A percentile compares a stretch with the other conserved stretches of the same genome.
Conservation (phyloP, 2,888 invertebrate genomes). For the Limnephilus auricula region DNA sequence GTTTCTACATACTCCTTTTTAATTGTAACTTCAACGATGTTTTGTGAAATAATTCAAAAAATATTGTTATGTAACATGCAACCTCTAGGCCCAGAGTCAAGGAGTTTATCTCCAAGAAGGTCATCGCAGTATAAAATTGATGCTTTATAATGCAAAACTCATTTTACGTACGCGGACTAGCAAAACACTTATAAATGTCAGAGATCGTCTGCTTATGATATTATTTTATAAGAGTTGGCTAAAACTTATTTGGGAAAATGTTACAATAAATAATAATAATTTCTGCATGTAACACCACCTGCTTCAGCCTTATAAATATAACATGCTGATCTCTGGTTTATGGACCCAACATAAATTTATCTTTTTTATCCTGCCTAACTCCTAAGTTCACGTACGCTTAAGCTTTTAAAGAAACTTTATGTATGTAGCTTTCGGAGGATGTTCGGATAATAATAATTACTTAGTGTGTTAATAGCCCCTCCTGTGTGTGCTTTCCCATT, state of each 20-base stretch:
- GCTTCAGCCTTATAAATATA: neutral
- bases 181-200: neutral
- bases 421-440: neutral
- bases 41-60: too few species aligned
- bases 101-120: neutral
- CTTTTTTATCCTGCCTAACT: neutral
- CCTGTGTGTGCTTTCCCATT: neutral
- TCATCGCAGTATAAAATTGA: neutral
- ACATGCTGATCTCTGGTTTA: neutral
- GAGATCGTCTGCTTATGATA: neutral
- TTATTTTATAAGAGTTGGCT: too few species aligned
- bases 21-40: too few species aligned
- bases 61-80: neutral
- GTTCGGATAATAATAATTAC: neutral
- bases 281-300: neutral
- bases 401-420: slow-evolving; percentile 2
- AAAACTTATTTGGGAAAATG: neutral
- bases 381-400: neutral
- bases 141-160: neutral
- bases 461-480: neutral
- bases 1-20: too few species aligned
- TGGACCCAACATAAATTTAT: neutral
- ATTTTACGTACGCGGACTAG: neutral
- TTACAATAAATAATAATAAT: neutral
- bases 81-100: neutral